Percentiles rank a stretch among this genome's conserved stretches.
phyloP scores from a whole-genome alignment of 2,113 vertebrate genomes.

The Cynocephalus volans region DNA sequence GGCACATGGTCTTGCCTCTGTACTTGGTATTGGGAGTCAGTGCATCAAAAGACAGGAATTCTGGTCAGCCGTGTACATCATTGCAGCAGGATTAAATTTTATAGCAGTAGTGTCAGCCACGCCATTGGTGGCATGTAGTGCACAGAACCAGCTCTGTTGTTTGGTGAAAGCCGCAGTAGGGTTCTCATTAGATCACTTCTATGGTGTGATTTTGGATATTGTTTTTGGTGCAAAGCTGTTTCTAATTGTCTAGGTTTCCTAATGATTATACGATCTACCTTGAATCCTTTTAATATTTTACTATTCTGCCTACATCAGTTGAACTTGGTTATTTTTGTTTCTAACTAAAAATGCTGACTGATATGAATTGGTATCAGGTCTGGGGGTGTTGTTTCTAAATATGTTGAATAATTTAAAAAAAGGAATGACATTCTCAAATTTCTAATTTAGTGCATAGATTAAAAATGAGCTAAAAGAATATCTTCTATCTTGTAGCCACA shows the following conservation, averaged over 20 bases:
- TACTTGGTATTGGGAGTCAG: background rate
- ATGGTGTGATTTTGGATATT: background rate
- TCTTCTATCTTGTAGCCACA: background rate
- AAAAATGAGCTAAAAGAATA: background rate
- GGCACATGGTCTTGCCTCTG: background rate
- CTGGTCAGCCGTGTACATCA: background rate
- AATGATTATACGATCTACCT: background rate
- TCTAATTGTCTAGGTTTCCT: background rate
- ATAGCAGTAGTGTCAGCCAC: background rate
- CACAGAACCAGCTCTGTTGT: background rate
- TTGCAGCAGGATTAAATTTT: background rate
- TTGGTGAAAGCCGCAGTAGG: background rate
- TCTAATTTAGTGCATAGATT: background rate
- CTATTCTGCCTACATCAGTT: constrained; percentile 24
- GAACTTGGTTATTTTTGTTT: constrained; percentile 7
- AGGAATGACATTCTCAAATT: background rate
- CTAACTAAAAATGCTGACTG: constrained; percentile 5
- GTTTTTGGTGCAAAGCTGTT: background rate
- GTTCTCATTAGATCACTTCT: background rate
- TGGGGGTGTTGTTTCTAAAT: background rate
- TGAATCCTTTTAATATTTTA: background rate
- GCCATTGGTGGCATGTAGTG: background rate
- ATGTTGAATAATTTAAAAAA: background rate
- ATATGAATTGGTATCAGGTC: background rate
- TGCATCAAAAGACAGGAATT: background rate